phyloP scores from a whole-genome alignment of 2,113 vertebrate genomes.

The Irena cyanogastra region DNA sequence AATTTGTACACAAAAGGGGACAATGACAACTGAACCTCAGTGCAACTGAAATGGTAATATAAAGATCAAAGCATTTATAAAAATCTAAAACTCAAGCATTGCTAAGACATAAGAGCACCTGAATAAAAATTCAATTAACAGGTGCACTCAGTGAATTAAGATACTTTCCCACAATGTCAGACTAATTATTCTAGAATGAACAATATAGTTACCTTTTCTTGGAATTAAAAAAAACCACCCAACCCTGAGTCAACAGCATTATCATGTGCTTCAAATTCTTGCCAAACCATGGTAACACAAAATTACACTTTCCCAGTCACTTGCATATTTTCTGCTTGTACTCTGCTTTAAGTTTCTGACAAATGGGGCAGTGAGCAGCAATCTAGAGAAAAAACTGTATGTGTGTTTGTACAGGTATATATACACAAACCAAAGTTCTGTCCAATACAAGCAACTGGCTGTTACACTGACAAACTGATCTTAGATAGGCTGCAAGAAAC shows the following conservation, averaged over 20 bases:
- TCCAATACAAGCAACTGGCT: not conserved
- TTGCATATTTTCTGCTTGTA: not conserved
- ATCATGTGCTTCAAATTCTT: not conserved
- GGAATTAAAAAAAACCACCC: not conserved
- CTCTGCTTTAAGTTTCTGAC: not conserved
- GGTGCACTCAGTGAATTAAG: not conserved
- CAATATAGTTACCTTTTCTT: not conserved
- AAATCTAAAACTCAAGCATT: not conserved
- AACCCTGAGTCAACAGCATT: not conserved
- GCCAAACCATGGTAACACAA: not conserved
- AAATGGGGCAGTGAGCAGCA: not conserved
- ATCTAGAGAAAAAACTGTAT: not conserved
- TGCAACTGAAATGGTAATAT: not conserved
- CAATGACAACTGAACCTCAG: not conserved
- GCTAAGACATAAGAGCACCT: not conserved
- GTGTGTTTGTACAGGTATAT: accelerated
- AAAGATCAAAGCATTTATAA: not conserved
- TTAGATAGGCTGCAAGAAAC: not conserved
- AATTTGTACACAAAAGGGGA: not conserved
- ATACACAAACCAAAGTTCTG: not conserved
- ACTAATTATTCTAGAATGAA: not conserved
- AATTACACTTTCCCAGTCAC: not conserved
- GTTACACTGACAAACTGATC: not conserved
- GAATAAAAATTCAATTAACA: not conserved
- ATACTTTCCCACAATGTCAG: not conserved